Evolutionary conservation across 2,888 invertebrate genomes (phyloP).

Genomic region (Nymphalis polychloros): DNA sequence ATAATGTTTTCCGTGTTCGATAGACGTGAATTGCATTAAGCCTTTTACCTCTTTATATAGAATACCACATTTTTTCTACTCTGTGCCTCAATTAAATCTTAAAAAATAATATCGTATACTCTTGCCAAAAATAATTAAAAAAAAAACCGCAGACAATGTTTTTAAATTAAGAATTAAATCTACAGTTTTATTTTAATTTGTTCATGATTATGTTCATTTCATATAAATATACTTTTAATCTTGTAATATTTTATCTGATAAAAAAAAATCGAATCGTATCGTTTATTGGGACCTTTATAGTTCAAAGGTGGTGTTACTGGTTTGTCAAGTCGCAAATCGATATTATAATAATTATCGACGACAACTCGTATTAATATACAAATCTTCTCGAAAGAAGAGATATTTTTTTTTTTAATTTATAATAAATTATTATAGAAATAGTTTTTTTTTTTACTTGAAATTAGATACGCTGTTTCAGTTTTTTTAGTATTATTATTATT

Average conservation of each 20-base stretch:
- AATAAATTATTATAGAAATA: conserved; percentile 19
- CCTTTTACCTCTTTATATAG: conserved; percentile 10
- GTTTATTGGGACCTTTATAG: conserved; percentile 53
- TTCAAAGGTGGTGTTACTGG: conserved; percentile 71
- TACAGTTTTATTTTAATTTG: not conserved
- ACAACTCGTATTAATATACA: conserved; percentile 36
- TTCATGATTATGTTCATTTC: not conserved
- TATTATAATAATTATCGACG: conserved; percentile 46
- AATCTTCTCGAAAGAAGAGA: conserved; percentile 20
- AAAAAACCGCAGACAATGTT: not conserved
- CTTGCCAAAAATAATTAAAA: not conserved
- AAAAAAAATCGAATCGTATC: conserved; percentile 20
- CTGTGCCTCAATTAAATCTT: not conserved
- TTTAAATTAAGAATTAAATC: not conserved
- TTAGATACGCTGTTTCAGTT: conserved; percentile 11
- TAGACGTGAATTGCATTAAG: conserved; percentile 11
- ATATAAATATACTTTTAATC: not conserved
- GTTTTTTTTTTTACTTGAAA: conserved; percentile 16
- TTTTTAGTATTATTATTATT: no score
- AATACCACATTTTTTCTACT: not conserved
- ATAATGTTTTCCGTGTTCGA: conserved; percentile 27
- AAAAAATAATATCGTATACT: not conserved
- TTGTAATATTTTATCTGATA: not conserved
- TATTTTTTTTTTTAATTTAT: conserved; percentile 11
- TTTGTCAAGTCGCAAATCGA: conserved; percentile 54